Percentiles rank a stretch among this genome's conserved stretches.
phyloP scores from a whole-genome alignment of 2,888 invertebrate species.

The Tetragonisca angustula region DNA sequence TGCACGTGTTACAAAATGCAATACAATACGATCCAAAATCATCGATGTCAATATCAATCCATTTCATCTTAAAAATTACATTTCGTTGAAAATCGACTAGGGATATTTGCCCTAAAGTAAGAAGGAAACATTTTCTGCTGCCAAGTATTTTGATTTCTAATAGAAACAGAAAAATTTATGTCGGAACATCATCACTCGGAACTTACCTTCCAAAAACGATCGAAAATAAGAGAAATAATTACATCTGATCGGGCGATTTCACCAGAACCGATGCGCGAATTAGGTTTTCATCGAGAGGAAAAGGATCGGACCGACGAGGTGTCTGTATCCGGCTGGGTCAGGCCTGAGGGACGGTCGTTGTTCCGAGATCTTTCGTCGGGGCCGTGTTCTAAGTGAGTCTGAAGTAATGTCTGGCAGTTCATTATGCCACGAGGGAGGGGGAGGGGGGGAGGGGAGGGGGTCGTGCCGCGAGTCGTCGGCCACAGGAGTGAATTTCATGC shows the following conservation, averaged over 20 bases:
- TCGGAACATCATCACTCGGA: background rate
- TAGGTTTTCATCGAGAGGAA: background rate
- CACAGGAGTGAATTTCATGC: constrained; percentile 41
- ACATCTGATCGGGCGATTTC: background rate
- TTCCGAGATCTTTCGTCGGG: constrained; percentile 39
- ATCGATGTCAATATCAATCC: too few species aligned
- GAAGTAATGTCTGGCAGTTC: constrained; percentile 61
- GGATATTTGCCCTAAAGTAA: too few species aligned
- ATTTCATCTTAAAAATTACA: too few species aligned
- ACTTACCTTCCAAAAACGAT: background rate
- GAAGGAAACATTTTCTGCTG: too few species aligned
- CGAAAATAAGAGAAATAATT: too few species aligned
- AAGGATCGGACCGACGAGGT: background rate
- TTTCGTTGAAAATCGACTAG: too few species aligned
- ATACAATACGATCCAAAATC: too few species aligned
- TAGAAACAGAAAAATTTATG: too few species aligned
- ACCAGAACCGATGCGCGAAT: background rate
- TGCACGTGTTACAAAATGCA: too few species aligned
- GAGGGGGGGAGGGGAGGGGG: constrained; percentile 18
- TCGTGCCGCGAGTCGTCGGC: constrained; percentile 8
- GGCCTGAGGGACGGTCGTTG: constrained; percentile 5
- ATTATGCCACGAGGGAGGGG: constrained; percentile 47
- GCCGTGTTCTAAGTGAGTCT: constrained; percentile 55
- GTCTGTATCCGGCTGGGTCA: background rate
- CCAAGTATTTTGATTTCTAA: too few species aligned